Evolutionary conservation across 1,140 invertebrate species (phyloP), one percentile per base, ranked within the genome.

Genomic region (Campoletis sonorensis): DNA sequence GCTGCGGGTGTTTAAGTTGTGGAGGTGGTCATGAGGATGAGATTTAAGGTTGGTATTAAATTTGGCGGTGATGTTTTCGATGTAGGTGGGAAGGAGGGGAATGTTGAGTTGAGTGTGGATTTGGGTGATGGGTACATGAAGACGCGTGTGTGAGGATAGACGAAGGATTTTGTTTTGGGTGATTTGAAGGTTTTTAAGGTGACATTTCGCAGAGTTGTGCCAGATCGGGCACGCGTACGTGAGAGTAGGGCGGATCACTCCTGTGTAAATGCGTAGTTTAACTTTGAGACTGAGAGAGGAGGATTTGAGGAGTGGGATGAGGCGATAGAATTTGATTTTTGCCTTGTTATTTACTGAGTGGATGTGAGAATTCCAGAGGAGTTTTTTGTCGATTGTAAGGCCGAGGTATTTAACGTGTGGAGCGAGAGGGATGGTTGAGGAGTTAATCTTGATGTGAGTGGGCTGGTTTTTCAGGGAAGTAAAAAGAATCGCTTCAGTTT

Each of bases 401-500:
- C 79, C 79, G 13, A 81, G 45, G 26, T 81, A 81, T 51, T 72
- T 81, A 54, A 73, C 70, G 13, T 49, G 33, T 4, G 51, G 4
- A 4, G 51, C 21, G 18, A 72, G 61, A n/a, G 26, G n/a, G 11
- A 76, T 81, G 30, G 30, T 2, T 70, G 18, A 8, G 70, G n/a
- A 27, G 18, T 30, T 76, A 40, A 1, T 45, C 79, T 15, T 40
- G 49, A 21, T 45, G 61, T 73, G 2, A n/a, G 16, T 10, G 18
- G 75, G 75, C 1, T 61, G 2, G 4, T 77, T 79, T 64, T 49
- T 30, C 16, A n/a, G 8, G 11, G 49, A 76, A 10, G 78, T 51
- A 54, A 84, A 76, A 7, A 82, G 21, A 8, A 83, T 58, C 0
- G 76, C 81, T 37, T 81, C 77, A 33, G 79, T 84, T 84, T 89